Percentiles rank a stretch among this genome's conserved stretches.
Evolutionary conservation across 1,140 invertebrate species (phyloP).

Genomic region (Trichonephila inaurata): DNA sequence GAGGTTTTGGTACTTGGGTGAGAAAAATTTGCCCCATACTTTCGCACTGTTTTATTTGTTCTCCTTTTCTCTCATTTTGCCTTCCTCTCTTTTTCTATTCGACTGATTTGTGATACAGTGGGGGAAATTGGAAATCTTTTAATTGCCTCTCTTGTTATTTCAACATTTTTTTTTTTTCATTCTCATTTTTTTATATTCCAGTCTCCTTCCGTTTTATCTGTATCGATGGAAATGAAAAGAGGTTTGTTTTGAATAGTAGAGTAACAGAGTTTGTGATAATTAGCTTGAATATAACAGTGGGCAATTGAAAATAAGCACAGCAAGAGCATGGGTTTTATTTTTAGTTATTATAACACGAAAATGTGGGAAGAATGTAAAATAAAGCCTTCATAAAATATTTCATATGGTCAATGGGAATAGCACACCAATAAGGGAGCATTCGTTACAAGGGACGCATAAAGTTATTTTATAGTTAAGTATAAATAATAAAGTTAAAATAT

Average conservation of each 20-base stretch:
- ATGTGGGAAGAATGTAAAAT: too few species aligned
- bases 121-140: not conserved
- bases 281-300: not conserved
- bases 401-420: too few species aligned
- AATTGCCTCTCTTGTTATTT: not conserved
- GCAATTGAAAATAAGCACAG: not conserved
- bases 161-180: not conserved
- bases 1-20: constrained; percentile 21
- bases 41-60: not conserved
- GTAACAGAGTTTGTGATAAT: not conserved
- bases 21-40: not conserved
- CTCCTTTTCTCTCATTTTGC: not conserved
- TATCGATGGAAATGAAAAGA: not conserved
- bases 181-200: not conserved
- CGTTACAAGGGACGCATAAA: too few species aligned
- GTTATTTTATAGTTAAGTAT: too few species aligned
- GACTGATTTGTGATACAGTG: constrained; percentile 4
- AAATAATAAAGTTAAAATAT: too few species aligned
- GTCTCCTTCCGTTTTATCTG: not conserved
- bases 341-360: too few species aligned
- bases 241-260: not conserved
- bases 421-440: too few species aligned
- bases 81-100: not conserved
- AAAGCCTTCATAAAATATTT: too few species aligned
- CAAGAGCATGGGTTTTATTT: too few species aligned